Evolutionary conservation across 1,140 invertebrate species (phyloP), one percentile per base, ranked within the genome.

Genomic region (Aricia agestis): DNA sequence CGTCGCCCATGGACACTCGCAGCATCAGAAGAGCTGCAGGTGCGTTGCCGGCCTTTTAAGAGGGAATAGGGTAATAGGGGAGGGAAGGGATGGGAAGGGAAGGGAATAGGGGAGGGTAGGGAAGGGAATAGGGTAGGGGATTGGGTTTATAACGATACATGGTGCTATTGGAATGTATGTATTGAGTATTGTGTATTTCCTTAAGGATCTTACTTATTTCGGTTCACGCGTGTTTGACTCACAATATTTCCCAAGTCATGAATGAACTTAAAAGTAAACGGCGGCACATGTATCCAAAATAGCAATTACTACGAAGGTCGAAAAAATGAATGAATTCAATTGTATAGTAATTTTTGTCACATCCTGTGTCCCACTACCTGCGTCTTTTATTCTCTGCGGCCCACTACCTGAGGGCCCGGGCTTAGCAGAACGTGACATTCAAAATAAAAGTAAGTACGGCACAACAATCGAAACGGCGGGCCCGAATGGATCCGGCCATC

Each of bases 341-440:
- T 52, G 74, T 75, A 75, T 68, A 69, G 41, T 67, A 17, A 67
- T 77, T 80, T 80, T 75, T 74, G 76, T 76, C 75, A 85, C 83
- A 88, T 89, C 86, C 87, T 90, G 86, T 85, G 73, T 79, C 74
- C 83, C 83, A 83, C 77, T 82, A 84, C 81, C 81, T 87, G 85
- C 76, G 76, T 75, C 67, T 78, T 77, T 78, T 81, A 84, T 85
- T 85, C 78, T 85, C 83, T 86, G 85, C 66, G 80, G 6, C 36
- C 6, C 1, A 36, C 79, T 89, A 89, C 86, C 86, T 89, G 85
- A 80, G 76, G 74, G 67, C 70, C 66, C 71, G 70, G 76, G 76
- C 78, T 74, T 66, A 85, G 78, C 80, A 85, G 80, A 77, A 78
- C 70, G 71, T 70, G 78, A 89, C 81, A 88, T 52, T 18, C 18